Evolutionary conservation across 2,888 invertebrate genomes (phyloP).

Genomic region (Monopis laevigella): DNA sequence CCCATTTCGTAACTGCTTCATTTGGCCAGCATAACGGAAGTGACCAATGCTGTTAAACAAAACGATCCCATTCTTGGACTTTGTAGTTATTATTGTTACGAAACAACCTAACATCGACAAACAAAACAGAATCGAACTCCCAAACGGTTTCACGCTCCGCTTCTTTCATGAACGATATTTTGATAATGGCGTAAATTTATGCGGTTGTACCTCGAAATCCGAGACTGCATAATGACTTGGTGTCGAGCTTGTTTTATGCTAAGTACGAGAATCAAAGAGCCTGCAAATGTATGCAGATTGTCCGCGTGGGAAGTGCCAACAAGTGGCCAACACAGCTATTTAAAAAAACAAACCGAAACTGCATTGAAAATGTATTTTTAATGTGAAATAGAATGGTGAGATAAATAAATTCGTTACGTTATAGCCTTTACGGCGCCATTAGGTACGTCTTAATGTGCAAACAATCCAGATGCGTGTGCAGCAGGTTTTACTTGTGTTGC

Average conservation of each 20-base stretch:
- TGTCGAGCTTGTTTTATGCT: conserved; percentile 63
- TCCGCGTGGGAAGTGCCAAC: conserved; percentile 63
- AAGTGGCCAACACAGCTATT: conserved; percentile 41
- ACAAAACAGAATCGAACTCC: too few species aligned
- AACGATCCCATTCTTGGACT: too few species aligned
- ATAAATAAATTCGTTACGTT: background rate
- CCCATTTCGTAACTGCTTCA: too few species aligned
- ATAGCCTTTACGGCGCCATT: too few species aligned
- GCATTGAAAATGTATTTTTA: conserved; percentile 8
- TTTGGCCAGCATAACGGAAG: too few species aligned
- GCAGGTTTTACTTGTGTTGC: background rate
- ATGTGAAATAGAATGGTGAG: conserved; percentile 1
- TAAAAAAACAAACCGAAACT: conserved; percentile 8
- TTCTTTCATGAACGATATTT: conserved; percentile 58
- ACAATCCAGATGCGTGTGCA: background rate
- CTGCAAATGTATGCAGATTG: conserved; percentile 59
- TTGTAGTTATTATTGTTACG: too few species aligned
- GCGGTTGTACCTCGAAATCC: conserved; percentile 53
- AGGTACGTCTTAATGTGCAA: background rate
- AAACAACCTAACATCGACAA: too few species aligned
- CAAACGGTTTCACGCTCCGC: conserved; percentile 46
- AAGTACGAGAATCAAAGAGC: conserved; percentile 56
- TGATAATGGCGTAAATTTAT: conserved; percentile 62
- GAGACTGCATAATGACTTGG: conserved; percentile 58
- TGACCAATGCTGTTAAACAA: too few species aligned